Base-by-base conservation (phyloP, 2,113 vertebrate genomes). In the Nycticebus coucang region DNA sequence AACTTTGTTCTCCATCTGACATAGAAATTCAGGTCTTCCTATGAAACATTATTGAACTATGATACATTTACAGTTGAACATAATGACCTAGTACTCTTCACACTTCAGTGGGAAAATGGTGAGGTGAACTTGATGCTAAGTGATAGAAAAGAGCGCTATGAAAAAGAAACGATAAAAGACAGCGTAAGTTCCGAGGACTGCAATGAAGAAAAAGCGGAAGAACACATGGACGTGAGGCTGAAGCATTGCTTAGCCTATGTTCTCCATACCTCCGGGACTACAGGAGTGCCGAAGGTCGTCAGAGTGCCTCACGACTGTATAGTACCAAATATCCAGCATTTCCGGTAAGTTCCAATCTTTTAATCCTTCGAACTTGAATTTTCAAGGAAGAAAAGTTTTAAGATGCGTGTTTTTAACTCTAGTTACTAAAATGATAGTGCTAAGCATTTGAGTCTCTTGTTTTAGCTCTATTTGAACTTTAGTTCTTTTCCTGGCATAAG, bases 261-360 rank as follows among this genome's bases (percentile, higher is more conserved):
- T 95, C 98, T 99, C 7, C 99, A 99, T 96, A 99, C 99, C 15
- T 99, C 99, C 53, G 99, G 99, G 97, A 99, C 99, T 11, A 99
- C 99, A 0, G 99, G 99, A 18, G 90, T 93, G 11, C 99, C 99
- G 14, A 99, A 99, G 98, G 98, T 99, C 87, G 99, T 99, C 82
- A 98, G 98, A 98, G 99, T 99, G 17, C 99, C 99, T 89, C 99
- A 99, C 88, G 96, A 96, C 66, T 99, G 99, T 79, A 99, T 99
- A 64, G 95, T 99, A 50, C 99, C 99, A 85, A 99, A 99, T 95
- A 99, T 99, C 96, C 97, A 98, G n/a, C 99, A 99, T 96, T 98
- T 99, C 72, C 98, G 98, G 99, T 99, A 96, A 98, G 99, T 98
- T 68, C 75, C 33, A 4, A 37, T 53, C 19, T 59, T 59, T 28